Evolutionary conservation across 2,113 vertebrate species (phyloP), one percentile per base, ranked within the genome.

Genomic region (Dipodomys ordii): DNA sequence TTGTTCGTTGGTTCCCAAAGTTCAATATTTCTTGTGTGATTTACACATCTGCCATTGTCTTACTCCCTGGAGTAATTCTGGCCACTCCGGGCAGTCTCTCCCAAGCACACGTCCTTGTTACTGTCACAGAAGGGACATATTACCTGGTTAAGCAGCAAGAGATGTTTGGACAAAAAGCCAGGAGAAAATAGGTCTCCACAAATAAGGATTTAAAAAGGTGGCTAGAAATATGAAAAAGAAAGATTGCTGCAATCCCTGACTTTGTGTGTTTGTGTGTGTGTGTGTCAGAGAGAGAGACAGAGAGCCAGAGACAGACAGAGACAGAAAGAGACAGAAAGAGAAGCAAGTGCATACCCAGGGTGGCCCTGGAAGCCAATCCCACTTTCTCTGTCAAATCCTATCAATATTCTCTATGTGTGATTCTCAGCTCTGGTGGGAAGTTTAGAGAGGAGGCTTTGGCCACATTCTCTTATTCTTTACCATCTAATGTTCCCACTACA

Each of bases 11-110:
- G 97, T 96, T 97, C 95, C 96, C 69, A 46, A 97, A 97, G 97
- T 98, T 98, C 98, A 98, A 97, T 98, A 98, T 98, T 98, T 97
- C 97, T 97, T 95, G 93, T 95, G 81, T 98, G 98, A 98, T 98
- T 98, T 98, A 98, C 97, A 96, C 85, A 87, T 96, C 68, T 71
- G 7, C 96, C 97, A 92, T 95, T 96, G 92, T 97, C 96, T 94
- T 83, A 23, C 30, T n/a, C 94, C 82, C 69, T 30, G 35, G 88
- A 94, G 80, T 95, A 94, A 96, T 93, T 96, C 94, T 95, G 95
- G 82, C 87, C 94, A 81, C 96, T 96, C 74, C 39, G 71, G 96
- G 96, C 92, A 96, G 32, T 35, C 87, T 97, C 95, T 76, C 94
- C 82, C 90, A 94, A 25, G 84, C 39, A 39, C 93, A 95, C 88